Evolutionary conservation across 2,888 invertebrate species (phyloP), one percentile per base, ranked within the genome.

Genomic region (Drosophila subsilvestris): DNA sequence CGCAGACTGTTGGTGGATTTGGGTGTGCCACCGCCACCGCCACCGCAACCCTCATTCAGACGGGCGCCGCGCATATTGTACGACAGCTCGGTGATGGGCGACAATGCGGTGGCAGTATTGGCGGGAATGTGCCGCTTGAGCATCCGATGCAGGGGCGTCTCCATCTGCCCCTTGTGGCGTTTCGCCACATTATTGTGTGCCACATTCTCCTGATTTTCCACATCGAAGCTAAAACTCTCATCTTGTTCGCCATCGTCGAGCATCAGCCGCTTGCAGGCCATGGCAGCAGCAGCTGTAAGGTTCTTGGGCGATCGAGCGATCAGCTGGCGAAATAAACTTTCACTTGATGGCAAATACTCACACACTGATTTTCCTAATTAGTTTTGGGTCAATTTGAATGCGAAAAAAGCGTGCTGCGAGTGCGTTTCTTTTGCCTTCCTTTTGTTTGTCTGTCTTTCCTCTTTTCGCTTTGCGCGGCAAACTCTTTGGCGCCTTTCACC

Each of bases 11-110:
- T 72, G 9, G 72, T 58, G n/a, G 86, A 78, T 12, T 79, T 84
- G 10, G 84, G 84, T 5, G 84, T 86, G 2, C 69, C 81, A 5
- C 45, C 62, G 6, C 42, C 50, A 12, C 18, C 10, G 2, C 69
- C 81, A 4, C 45, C 62, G 7, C 42, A 49, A 12, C 18, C 10
- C 8, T 49, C 27, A n/a, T 67, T 56, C 22, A 75, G 55, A 0
- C 32, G 56, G 3, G 75, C 32, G 14, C 37, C 29, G 0, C 69
- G 63, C 85, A 84, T 74, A 10, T 76, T 80, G 12, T 73, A 73
- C 12, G 87, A 51, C n/a, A 84, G 25, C 29, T 85, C 77, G 3
- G 87, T 77, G 8, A 84, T 87, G 44, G 87, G 84, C 10, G 84
- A 87, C 9, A 83, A 60, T 9, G 59, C 25, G 47, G 18, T 61